These are phyloP conservation scores for Amia ocellicauda DNA, from an alignment of 2,113 vertebrate species.

Conservation along the genomic window DNA sequence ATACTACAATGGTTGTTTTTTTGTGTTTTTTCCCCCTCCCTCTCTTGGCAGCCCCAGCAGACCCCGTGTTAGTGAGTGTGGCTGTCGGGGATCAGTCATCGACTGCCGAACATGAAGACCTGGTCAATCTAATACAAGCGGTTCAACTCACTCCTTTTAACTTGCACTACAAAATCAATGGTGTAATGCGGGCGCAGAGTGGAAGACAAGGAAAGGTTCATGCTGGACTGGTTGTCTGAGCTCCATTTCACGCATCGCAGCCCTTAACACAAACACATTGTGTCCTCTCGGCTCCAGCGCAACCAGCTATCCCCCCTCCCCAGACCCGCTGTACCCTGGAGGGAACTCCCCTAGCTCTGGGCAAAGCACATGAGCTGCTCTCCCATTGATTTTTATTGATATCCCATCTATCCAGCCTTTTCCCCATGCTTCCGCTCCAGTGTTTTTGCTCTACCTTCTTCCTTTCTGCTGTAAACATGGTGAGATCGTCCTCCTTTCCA, in stretches of 20 bases:
- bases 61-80: no score
- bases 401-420: neutral
- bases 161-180: conserved; percentile 61
- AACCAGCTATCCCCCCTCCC: conserved; percentile 31
- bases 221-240: conserved; percentile 62
- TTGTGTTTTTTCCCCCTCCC: neutral
- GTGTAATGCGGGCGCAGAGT: conserved; percentile 67
- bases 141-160: neutral
- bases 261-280: conserved; percentile 62
- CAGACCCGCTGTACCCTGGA: conserved; percentile 56
- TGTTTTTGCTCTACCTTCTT: no score
- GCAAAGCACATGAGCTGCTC: conserved; percentile 38
- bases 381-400: conserved; percentile 48
- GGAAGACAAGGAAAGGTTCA: conserved; percentile 59
- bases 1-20: conserved; percentile 41
- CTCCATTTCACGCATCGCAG: conserved; percentile 70
- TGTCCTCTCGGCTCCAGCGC: conserved; percentile 37
- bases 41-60: no score
- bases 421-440: no score
- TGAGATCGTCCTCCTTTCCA: no score
- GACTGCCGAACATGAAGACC: neutral
- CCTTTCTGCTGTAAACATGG: no score
- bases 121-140: neutral
- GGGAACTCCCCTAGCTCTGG: conserved; percentile 59
- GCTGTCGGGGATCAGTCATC: neutral